A percentile compares a stretch with the other conserved stretches of the same genome.
These are phyloP conservation scores for Drosophila nikananu DNA, from an alignment of 1,140 invertebrate genomes.

Conservation along the genomic window DNA sequence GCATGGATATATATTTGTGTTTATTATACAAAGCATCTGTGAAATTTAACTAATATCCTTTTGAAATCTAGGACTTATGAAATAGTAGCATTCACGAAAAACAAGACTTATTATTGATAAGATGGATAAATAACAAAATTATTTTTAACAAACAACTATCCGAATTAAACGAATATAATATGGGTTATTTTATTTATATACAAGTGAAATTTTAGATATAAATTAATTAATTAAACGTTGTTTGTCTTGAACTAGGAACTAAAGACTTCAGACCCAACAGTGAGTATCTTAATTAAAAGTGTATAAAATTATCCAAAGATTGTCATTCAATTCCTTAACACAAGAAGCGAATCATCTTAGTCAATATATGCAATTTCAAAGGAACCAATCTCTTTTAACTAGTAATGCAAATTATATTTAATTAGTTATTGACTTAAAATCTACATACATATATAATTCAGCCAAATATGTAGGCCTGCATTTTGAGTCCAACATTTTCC, in stretches of 20 bases:
- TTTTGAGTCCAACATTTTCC: slow-evolving; percentile 55
- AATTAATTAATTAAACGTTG: background rate
- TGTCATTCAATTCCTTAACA: slow-evolving; percentile 3
- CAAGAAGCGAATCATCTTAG: background rate
- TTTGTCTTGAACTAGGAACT: background rate
- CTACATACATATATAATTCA: slow-evolving; percentile 21
- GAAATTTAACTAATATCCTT: slow-evolving; percentile 1
- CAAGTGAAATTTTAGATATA: background rate
- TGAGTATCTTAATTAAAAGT: background rate
- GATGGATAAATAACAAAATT: background rate
- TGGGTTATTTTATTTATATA: background rate
- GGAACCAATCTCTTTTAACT: slow-evolving; percentile 27
- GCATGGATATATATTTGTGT: background rate
- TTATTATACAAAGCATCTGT: slow-evolving; percentile 4
- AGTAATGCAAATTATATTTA: slow-evolving; percentile 12
- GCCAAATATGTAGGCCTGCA: slow-evolving; percentile 53
- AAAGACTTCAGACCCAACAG: background rate
- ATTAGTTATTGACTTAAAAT: slow-evolving; percentile 14
- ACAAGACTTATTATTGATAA: background rate
- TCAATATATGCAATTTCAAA: slow-evolving; percentile 14
- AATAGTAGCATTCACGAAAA: background rate
- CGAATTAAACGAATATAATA: background rate
- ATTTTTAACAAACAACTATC: background rate
- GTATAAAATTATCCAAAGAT: background rate
- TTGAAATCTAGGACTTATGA: background rate